Base-by-base conservation (phyloP, 2,797 vertebrate species). In the Melanotaenia trifasciata region DNA sequence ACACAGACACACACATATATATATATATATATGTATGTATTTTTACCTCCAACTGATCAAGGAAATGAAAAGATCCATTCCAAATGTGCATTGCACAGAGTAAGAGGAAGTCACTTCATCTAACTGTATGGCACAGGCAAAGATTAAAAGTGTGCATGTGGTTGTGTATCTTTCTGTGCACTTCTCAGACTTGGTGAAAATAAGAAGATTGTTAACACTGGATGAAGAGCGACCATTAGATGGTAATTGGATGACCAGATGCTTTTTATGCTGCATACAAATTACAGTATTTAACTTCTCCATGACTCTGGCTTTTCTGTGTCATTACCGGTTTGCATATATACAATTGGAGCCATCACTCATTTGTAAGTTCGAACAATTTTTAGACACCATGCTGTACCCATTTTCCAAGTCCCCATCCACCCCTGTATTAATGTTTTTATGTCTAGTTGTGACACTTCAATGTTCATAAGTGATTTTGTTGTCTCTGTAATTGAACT, bases 161-260 rank as follows among this genome's bases (percentile, higher is more conserved):
- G 71, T 32, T 70, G 68, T 45, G 40, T 24, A 8, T 54, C 54
- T 20, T 51, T 64, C 47, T 59, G 32, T 73, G 68, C 56, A 51
- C 20, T 53, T 64, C 67, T 77, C 68, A 79, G 67, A 83, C 69
- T 78, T 72, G 68, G 71, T 80, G 77, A 72, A 83, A 79, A 90
- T 67, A 79, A 84, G 66, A 90, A 65, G 54, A 84, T 71, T 87
- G 87, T 91, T 92, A 92, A 80, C 77, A 73, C 73, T 85, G 89
- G 81, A 90, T 90, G 79, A 91, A 86, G 86, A 91, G 80, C 85
- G 73, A 81, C 90, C 81, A 89, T 89, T 90, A 87, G 78, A 84
- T 87, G 78, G 80, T 92, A 91, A 93, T 87, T 93, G 86, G 84
- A 87, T 90, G 87, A 87, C 89, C 89, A 94, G 88, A 91, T 83